Evolutionary conservation across 2,797 vertebrate species (phyloP).

Genomic region (Heteromormyrus szaboi): DNA sequence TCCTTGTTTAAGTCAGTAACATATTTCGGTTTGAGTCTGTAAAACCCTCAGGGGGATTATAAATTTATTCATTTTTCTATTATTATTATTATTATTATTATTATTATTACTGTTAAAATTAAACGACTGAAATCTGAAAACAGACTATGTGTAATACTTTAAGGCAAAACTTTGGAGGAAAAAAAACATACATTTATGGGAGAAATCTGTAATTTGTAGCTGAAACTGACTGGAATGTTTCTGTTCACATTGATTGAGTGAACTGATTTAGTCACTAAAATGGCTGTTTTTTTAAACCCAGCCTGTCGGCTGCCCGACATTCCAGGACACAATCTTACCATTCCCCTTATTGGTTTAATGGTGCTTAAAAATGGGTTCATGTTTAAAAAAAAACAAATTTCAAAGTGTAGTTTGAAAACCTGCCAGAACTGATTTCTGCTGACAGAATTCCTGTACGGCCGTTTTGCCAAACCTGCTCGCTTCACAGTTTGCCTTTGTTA

Average conservation of each 20-base stretch:
- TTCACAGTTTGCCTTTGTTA: background rate
- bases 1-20: background rate
- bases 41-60: background rate
- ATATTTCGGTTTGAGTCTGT: background rate
- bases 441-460: background rate
- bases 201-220: background rate
- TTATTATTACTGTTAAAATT: background rate
- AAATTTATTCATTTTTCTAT: background rate
- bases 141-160: background rate
- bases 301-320: background rate
- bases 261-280: background rate
- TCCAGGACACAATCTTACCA: background rate
- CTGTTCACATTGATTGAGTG: background rate
- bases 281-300: background rate
- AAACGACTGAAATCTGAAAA: background rate
- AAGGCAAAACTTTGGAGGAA: background rate
- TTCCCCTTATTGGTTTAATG: background rate
- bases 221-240: background rate
- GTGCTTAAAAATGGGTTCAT: background rate
- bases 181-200: background rate
- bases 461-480: background rate
- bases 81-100: background rate
- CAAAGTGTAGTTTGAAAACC: background rate
- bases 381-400: background rate
- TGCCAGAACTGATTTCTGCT: background rate